These are phyloP conservation scores for Scaeva pyrastri DNA, from an alignment of 2,888 invertebrate species.

Conservation along the genomic window DNA sequence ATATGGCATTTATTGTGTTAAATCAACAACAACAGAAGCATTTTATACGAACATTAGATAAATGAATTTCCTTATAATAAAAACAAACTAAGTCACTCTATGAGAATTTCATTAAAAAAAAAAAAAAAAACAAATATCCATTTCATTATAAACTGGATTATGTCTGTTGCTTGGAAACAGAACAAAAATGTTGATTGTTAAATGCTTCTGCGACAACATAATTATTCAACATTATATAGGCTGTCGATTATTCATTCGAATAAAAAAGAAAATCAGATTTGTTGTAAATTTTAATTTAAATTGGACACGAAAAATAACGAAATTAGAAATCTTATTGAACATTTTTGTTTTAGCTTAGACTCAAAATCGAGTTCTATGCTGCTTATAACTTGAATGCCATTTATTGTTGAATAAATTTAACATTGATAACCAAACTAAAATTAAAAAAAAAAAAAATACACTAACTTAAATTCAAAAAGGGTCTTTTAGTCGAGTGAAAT, in stretches of 20 bases:
- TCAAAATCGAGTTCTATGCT: neutral
- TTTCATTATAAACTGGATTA: neutral
- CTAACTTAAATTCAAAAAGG: neutral
- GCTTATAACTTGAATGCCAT: neutral
- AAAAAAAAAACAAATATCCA: no score
- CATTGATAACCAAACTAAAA: no score
- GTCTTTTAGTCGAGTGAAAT: neutral
- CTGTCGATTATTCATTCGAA: neutral
- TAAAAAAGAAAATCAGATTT: neutral
- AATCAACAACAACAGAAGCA: conserved; percentile 8
- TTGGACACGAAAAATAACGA: neutral
- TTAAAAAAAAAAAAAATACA: neutral
- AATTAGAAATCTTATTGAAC: neutral
- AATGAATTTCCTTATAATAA: neutral
- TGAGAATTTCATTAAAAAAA: neutral
- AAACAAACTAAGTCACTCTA: neutral
- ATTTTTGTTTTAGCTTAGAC: neutral
- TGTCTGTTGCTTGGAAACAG: neutral
- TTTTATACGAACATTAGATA: neutral
- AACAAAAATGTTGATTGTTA: neutral
- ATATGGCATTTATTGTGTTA: neutral
- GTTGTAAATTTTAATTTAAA: neutral
- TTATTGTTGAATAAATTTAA: neutral
- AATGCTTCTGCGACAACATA: neutral
- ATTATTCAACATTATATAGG: neutral